Percentiles rank a stretch among this genome's conserved stretches.
phyloP scores from a whole-genome alignment of 1,140 invertebrate genomes.

The Episyrphus balteatus region DNA sequence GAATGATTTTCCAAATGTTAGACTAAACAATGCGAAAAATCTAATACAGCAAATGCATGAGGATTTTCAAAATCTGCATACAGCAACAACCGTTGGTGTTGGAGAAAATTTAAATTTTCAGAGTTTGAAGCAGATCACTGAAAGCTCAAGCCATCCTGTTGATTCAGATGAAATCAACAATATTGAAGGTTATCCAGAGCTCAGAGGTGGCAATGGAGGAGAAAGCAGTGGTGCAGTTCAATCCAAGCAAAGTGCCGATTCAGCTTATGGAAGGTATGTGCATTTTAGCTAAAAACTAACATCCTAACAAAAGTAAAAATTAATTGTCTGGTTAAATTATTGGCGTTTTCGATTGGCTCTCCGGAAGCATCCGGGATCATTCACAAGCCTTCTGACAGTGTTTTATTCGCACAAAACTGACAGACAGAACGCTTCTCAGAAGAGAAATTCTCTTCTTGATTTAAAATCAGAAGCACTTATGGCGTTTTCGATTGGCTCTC shows the following conservation, averaged over 20 bases:
- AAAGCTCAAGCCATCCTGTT: slow-evolving; percentile 9
- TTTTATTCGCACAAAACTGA: not conserved
- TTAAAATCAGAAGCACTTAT: no score
- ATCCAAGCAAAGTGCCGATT: slow-evolving; percentile 44
- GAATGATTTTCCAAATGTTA: slow-evolving; percentile 18
- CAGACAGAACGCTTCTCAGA: no score
- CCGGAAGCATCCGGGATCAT: no score
- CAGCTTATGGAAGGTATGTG: slow-evolving; percentile 56
- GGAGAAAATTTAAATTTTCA: slow-evolving; percentile 2
- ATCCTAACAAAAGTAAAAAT: not conserved
- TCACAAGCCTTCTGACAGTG: not conserved
- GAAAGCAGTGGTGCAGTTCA: slow-evolving; percentile 19
- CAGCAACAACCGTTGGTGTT: not conserved
- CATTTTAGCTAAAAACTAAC: not conserved
- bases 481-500: no score
- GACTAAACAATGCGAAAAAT: slow-evolving; percentile 32
- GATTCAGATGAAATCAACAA: slow-evolving; percentile 34
- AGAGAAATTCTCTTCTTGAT: no score
- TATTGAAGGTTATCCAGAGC: slow-evolving; percentile 23
- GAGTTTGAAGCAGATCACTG: not conserved
- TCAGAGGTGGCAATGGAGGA: slow-evolving; percentile 5
- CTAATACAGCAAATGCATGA: slow-evolving; percentile 25
- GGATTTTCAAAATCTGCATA: slow-evolving; percentile 10
- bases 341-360: no score
- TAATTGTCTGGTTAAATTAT: not conserved